Evolutionary conservation across 2,797 vertebrate species (phyloP).

Genomic region (Paratrypauchen microcephalus): DNA sequence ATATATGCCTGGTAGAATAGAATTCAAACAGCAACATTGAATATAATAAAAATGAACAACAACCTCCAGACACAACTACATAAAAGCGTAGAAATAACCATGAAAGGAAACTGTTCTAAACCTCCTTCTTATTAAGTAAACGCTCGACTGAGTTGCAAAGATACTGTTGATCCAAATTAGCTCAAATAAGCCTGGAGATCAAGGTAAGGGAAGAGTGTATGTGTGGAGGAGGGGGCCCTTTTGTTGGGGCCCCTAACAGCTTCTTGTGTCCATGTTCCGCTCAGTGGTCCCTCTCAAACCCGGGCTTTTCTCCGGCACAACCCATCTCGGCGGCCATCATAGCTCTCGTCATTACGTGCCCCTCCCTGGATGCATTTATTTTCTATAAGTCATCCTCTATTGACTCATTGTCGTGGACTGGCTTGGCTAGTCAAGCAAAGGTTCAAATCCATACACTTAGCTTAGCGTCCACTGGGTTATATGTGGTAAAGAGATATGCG

Average conservation of each 20-base stretch:
- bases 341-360: constrained; percentile 75
- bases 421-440: constrained; percentile 73
- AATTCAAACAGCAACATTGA: not conserved
- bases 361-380: constrained; percentile 81
- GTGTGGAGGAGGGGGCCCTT: constrained; percentile 53
- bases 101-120: not conserved
- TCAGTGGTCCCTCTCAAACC: constrained; percentile 77
- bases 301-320: constrained; percentile 71
- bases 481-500: constrained; percentile 52
- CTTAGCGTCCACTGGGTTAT: constrained; percentile 51
- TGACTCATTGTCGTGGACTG: constrained; percentile 79
- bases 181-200: constrained; percentile 9
- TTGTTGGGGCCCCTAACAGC: constrained; percentile 75
- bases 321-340: constrained; percentile 70
- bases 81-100: not conserved
- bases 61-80: not conserved
- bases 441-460: constrained; percentile 70
- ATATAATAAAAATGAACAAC: not conserved
- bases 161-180: constrained; percentile 7
- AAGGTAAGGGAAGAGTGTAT: constrained; percentile 17
- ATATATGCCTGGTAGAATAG: not conserved
- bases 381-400: constrained; percentile 77
- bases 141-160: not conserved
- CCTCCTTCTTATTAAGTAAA: not conserved
- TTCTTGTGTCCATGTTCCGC: constrained; percentile 77